Evolutionary conservation across 2,797 vertebrate genomes (phyloP).

Genomic region (Staurois parvus): DNA sequence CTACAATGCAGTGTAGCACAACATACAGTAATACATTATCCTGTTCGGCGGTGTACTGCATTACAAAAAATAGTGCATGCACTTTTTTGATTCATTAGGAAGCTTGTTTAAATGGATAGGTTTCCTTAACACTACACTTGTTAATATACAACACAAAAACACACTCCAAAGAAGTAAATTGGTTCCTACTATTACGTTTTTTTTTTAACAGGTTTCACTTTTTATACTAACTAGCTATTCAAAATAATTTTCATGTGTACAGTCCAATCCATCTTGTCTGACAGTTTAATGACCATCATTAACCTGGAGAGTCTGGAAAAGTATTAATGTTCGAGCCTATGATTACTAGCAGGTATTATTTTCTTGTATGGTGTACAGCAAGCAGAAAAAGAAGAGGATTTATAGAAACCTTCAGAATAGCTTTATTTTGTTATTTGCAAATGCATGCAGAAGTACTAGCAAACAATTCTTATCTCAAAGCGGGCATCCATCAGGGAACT

Average conservation of each 20-base stretch:
- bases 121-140: too few species aligned
- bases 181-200: neutral
- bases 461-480: conserved; percentile 16
- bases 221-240: conserved; percentile 2
- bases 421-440: conserved; percentile 37
- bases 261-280: conserved; percentile 18
- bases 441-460: conserved; percentile 16
- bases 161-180: too few species aligned
- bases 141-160: too few species aligned
- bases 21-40: too few species aligned
- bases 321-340: conserved; percentile 14
- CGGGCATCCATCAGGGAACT: conserved; percentile 38
- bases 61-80: too few species aligned
- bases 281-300: conserved; percentile 17
- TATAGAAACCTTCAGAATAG: conserved; percentile 16
- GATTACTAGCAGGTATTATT: conserved; percentile 9
- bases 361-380: neutral
- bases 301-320: neutral
- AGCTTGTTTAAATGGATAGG: too few species aligned
- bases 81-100: too few species aligned
- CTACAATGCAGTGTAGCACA: too few species aligned
- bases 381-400: neutral
- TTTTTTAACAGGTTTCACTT: conserved; percentile 6
- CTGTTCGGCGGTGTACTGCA: too few species aligned
- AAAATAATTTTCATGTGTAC: neutral